phyloP scores from a whole-genome alignment of 2,113 vertebrate genomes.

The Lepus europaeus region DNA sequence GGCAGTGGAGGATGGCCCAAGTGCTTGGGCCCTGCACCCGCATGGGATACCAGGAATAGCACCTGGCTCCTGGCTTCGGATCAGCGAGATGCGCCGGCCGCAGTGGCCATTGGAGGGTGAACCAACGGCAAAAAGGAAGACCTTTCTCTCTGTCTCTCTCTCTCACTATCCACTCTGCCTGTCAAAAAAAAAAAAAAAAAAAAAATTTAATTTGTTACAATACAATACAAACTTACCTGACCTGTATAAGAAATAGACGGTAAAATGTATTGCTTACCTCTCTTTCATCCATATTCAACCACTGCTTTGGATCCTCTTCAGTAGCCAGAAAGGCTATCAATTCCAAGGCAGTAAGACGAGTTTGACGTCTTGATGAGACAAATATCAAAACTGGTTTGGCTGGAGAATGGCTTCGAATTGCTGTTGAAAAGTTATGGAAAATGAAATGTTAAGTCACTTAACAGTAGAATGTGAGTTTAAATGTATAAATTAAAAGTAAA shows the following conservation, averaged over 20 bases:
- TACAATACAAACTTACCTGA: conserved; percentile 5
- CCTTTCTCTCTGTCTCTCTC: too few species aligned
- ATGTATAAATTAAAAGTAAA: neutral
- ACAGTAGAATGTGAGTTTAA: conserved; percentile 36
- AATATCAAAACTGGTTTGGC: conserved; percentile 98
- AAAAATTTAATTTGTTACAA: neutral
- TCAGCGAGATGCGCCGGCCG: too few species aligned
- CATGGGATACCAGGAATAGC: too few species aligned
- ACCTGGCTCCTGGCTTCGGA: too few species aligned
- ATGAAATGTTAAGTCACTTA: conserved; percentile 53
- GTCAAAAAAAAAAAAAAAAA: too few species aligned
- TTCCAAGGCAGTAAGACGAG: conserved; percentile 97
- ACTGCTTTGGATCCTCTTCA: conserved; percentile 98
- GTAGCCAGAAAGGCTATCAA: conserved; percentile 97
- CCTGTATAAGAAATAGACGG: conserved; percentile 51
- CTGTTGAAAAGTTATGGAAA: conserved; percentile 86
- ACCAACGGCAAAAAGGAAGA: too few species aligned
- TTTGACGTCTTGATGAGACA: conserved; percentile 98
- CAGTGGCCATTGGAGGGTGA: too few species aligned
- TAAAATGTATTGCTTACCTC: conserved; percentile 89
- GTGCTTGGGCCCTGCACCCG: too few species aligned
- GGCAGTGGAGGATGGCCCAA: too few species aligned
- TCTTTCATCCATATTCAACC: conserved; percentile 99
- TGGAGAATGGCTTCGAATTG: conserved; percentile 97
- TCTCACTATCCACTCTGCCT: too few species aligned